Base-by-base conservation (phyloP, 2,113 vertebrate species). In the Scatophagus argus region DNA sequence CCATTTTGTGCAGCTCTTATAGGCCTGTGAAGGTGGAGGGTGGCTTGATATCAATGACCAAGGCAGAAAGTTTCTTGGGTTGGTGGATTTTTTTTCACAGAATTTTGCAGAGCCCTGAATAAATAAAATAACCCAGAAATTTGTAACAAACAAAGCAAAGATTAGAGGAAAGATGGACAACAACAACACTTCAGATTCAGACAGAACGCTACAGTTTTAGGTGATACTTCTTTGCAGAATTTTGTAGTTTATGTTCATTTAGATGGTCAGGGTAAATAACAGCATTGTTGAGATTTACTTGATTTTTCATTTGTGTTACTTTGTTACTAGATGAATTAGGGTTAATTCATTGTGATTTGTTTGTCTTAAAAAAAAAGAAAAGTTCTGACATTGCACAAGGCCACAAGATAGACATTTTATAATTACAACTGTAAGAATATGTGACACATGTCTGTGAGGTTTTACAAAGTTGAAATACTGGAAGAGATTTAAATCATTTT, bases 331-430 rank as follows among this genome's bases (percentile, higher is more conserved):
- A 29, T 74, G 76, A 87, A 56, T 71, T 71, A 77, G 65, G 39
- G 56, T 76, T 84, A 73, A 83, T 75, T 86, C 73, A 80, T 5
- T 6, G 25, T 85, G 89, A 90, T 51, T 87, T 72, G 74, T 87
- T 82, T 75, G 70, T 75, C 55, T 77, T n/a, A n/a, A n/a, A 63
- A 79, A 83, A 85, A 60, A 54, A 56, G 12, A 74, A 56, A 59
- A 52, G 56, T 75, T 82, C 46, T 75, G 75, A 82, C 69, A 79
- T 56, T 43, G 58, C 41, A 44, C 63, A 31, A 60, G 62, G 62
- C 73, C 51, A 63, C 51, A 52, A 62, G 59, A 84, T 68, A 58
- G 25, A 56, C 56, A 70, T 69, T 85, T 83, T 16, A 64, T 12
- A 39, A 62, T 32, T 66, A 58, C 55, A 78, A 25, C 36, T 25